Evolutionary conservation across 2,888 invertebrate genomes (phyloP).

Genomic region (Chalcis sispes): DNA sequence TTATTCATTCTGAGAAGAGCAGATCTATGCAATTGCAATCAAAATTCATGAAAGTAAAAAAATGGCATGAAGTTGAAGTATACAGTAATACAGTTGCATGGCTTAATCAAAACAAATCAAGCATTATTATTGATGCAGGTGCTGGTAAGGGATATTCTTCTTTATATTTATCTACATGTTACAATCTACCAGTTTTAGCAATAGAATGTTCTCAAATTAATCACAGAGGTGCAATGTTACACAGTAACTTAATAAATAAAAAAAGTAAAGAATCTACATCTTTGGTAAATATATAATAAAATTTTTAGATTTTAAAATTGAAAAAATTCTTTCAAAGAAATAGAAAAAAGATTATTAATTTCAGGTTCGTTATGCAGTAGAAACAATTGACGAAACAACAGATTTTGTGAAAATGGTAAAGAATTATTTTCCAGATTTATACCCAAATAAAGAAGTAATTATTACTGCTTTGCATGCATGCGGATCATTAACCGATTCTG

Average conservation of each 20-base stretch:
- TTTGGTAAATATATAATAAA: constrained; percentile 60
- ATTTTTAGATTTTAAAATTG: neutral
- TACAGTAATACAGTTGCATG: constrained; percentile 64
- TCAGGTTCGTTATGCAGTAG: constrained; percentile 67
- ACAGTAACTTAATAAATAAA: constrained; percentile 65
- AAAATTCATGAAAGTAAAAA: constrained; percentile 87
- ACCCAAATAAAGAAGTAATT: constrained; percentile 64
- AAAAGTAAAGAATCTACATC: constrained; percentile 63
- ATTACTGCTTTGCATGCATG: constrained; percentile 91
- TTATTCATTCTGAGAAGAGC: constrained; percentile 74
- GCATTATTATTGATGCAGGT: constrained; percentile 84
- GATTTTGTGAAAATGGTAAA: constrained; percentile 66
- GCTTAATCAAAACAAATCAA: constrained; percentile 59
- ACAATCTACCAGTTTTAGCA: constrained; percentile 86
- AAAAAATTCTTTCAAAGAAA: neutral
- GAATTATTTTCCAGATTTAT: constrained; percentile 62
- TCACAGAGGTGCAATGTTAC: constrained; percentile 81
- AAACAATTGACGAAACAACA: constrained; percentile 67
- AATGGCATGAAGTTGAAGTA: constrained; percentile 82
- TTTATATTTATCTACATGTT: constrained; percentile 81
- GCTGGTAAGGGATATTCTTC: constrained; percentile 93
- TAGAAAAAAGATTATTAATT: constrained; percentile 48
- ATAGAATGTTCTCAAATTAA: constrained; percentile 86
- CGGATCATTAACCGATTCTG: constrained; percentile 87
- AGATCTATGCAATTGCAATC: constrained; percentile 64